Evolutionary conservation across 92 coral and sea anemone species (phyloP), one percentile per base, ranked within the genome.

Genomic region (Phenganax stokvisi): DNA sequence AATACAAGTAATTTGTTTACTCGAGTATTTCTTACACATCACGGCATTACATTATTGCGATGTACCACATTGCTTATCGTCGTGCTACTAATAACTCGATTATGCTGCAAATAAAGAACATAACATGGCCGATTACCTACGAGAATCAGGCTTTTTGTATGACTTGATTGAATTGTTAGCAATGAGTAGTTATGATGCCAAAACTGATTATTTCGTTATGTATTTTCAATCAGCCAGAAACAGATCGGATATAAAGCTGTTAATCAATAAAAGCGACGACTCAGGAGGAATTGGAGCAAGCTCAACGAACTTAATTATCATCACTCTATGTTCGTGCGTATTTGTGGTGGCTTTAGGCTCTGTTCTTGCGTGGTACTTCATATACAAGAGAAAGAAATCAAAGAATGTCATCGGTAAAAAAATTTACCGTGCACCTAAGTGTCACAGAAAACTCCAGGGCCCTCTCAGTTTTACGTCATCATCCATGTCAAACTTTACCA

Each of bases 401-500:
- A 68, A 37, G 53, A 68, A 29, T 11, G 73, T 53, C 7, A 1
- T 15, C 11, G 73, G 0, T 20, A 4, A 12, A 0, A 52, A 68
- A 37, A 20, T 0, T 3, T 68, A 68, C 16, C 53, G 73, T 3
- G 53, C 73, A 68, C 73, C 73, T 2, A 53, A 53, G 5, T 68
- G 29, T 68, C 73, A 53, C 13, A 53, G 54, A 28, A 68, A 29
- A 68, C 73, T 53, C 6, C 73, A 52, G 13, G 73, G 29, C 16
- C 16, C 20, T 8, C 47, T 68, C n/a, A 68, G 73, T 29, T 68
- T 53, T 37, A 68, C 73, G 73, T 68, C 73, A 10, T 73, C 77
- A 29, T 73, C 77, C 44, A 53, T 56, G 62, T 73, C 83, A 8
- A 63, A 79, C n/a, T 44, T 47, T 25, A 63, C 83, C 10, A 79